Base-by-base conservation (phyloP, 2,113 vertebrate species). In the Lagopus muta region DNA sequence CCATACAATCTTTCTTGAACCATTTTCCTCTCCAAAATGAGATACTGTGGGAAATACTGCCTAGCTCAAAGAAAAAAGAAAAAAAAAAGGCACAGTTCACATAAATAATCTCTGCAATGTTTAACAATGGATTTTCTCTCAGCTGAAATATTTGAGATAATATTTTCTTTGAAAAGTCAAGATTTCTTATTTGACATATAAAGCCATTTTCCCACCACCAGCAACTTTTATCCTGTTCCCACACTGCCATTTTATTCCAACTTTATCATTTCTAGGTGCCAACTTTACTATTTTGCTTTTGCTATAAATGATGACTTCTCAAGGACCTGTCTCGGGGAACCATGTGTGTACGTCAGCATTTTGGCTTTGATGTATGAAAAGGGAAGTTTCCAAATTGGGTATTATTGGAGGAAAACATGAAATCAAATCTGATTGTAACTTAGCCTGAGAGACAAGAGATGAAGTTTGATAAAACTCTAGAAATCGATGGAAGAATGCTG, bases 111-210 rank as follows among this genome's bases (percentile, higher is more conserved):
- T 34, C 47, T 65, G 34, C 36, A 93, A 50, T 21, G 67, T 58
- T 60, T 76, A 73, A 83, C 20, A 66, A 18, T 3, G 34, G 4
- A 15, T 92, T 90, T 78, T 36, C 13, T 43, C 45, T 88, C 5
- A 1, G 65, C 64, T 89, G 76, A 95, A 93, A 65, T 92, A 94
- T 88, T 69, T 86, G 65, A 88, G 22, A 52, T 54, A 83, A 75
- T 55, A 8, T 89, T 89, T 62, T 60, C 47, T 60, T 67, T 72
- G 47, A 92, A 92, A 91, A 77, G 30, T 88, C 28, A 80, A 72
- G 61, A 77, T 88, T 88, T 88, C 88, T 92, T 79, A 64, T 36
- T 16, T 82, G 60, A 85, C 48, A 84, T 62, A 89, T 32, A 92
- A 82, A 79, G 38, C 2, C n/a, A 11, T 88, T 86, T 82, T 86